Percentiles rank a stretch among this genome's conserved stretches.
Conservation (phyloP, 2,113 vertebrate species). For the Apus apus region DNA sequence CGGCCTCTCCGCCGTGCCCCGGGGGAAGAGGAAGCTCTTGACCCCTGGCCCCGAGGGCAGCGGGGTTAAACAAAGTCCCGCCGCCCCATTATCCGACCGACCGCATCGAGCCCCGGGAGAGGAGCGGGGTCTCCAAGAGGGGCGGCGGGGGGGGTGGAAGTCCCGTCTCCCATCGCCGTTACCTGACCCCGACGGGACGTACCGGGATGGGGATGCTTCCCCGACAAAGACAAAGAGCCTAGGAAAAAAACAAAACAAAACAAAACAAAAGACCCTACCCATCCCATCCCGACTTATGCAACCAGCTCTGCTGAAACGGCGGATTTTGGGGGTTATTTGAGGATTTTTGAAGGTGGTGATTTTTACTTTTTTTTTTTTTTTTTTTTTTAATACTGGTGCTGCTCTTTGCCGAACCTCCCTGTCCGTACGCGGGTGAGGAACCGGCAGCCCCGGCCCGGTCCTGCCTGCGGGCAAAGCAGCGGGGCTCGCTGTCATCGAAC, state of each 20-base stretch:
- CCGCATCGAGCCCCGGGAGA: not conserved
- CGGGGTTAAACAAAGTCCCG: conserved; percentile 66
- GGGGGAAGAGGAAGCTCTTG: conserved; percentile 54
- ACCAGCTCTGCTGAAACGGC: not conserved
- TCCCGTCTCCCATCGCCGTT: not conserved
- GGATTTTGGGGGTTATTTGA: not conserved
- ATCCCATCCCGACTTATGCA: not conserved
- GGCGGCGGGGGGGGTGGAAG: no score
- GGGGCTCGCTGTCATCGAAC: not conserved
- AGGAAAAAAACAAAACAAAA: not conserved
- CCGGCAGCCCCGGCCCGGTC: not conserved
- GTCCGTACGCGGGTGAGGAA: not conserved
- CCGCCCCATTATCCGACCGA: conserved; percentile 41
- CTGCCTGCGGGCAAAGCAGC: not conserved
- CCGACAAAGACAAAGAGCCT: not conserved
- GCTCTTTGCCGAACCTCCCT: not conserved
- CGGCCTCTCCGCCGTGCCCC: not conserved
- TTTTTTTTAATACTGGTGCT: not conserved
- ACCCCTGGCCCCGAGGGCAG: conserved; percentile 47
- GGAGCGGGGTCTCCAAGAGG: not conserved
- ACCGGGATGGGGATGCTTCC: not conserved
- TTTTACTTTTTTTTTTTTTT: no score
- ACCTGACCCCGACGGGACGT: conserved; percentile 11
- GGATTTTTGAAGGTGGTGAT: not conserved
- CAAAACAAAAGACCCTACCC: no score